Evolutionary conservation across 2,797 vertebrate genomes (phyloP), one percentile per base, ranked within the genome.

Genomic region (Lophius americanus): DNA sequence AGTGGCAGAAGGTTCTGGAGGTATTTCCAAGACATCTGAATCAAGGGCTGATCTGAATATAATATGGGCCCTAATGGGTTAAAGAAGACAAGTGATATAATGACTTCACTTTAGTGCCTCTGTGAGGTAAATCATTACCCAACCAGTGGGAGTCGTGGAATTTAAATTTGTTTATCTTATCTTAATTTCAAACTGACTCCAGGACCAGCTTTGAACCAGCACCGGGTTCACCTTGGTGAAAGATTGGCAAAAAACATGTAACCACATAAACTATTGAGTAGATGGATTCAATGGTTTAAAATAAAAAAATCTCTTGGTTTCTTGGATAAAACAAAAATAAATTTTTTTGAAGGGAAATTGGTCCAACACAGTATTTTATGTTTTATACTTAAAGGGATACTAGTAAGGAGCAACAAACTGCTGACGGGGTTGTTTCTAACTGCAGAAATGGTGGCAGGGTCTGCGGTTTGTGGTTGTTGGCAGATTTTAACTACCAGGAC

Each of bases 391-490:
- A 46, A 51, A 60, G 23, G 35, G 70, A 59, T 38, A 39, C 41
- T 3, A 3, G 37, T 23, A 65, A n/a, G 35, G 76, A 62, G 47
- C 47, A 62, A 6, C 39, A 82, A 70, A 79, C 51, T 51, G 79
- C 73, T 73, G 70, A 81, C 14, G 46, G 35, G 64, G 62, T 6
- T 51, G 76, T 61, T 71, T 71, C 47, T 42, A 60, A 60, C 42
- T 56, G 38, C 62, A 58, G 51, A 47, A 75, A 71, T 11, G 38
- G 47, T 60, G 58, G 70, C 71, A 47, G 83, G 70, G 78, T 80
- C 70, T 84, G 87, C 36, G 81, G 69, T 89, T 82, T 78, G 61
- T 63, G 59, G 74, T 68, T 55, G 8, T 67, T 70, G 46, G 32
- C 39, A 55, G 55, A 55, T 52, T 82, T 73, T 64, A 62, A 76